A percentile compares a stretch with the other conserved stretches of the same genome.
Evolutionary conservation across 2,888 invertebrate genomes (phyloP).

Genomic region (Orthosia gracilis): DNA sequence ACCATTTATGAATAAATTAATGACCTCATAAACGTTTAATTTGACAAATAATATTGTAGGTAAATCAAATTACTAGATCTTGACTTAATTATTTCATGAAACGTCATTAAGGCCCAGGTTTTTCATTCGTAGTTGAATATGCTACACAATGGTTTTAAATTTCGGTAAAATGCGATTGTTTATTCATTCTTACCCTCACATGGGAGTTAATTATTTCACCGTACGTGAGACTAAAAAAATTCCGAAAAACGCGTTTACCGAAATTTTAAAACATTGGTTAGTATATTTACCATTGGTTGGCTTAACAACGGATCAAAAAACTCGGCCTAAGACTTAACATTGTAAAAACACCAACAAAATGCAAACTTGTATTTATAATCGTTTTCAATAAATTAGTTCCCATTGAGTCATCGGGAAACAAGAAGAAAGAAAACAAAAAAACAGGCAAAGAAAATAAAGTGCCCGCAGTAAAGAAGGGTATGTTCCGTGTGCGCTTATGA

Average conservation of each 20-base stretch:
- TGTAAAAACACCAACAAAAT: constrained; percentile 2
- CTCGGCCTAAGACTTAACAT: background rate
- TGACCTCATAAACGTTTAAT: constrained; percentile 12
- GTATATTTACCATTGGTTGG: no score
- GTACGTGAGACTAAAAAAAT: no score
- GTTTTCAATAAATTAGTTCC: constrained; percentile 76
- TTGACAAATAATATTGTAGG: constrained; percentile 12
- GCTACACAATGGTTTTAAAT: no score
- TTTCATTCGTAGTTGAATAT: no score
- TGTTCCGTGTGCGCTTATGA: constrained; percentile 76
- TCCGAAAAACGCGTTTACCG: no score
- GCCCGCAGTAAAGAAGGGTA: constrained; percentile 86
- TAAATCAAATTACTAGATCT: background rate
- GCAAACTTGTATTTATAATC: constrained; percentile 28
- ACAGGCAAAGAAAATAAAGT: constrained; percentile 85
- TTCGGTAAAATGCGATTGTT: no score
- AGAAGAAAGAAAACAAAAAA: constrained; percentile 87
- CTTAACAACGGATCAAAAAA: no score
- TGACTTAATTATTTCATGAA: background rate
- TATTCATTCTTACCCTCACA: no score
- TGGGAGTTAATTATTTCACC: no score
- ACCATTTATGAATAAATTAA: background rate
- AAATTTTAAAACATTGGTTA: no score
- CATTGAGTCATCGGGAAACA: constrained; percentile 77
- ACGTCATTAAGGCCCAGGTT: background rate